Percentiles rank a stretch among this genome's conserved stretches.
Conservation (phyloP, 2,113 vertebrate species). For the Pelobates fuscus region DNA sequence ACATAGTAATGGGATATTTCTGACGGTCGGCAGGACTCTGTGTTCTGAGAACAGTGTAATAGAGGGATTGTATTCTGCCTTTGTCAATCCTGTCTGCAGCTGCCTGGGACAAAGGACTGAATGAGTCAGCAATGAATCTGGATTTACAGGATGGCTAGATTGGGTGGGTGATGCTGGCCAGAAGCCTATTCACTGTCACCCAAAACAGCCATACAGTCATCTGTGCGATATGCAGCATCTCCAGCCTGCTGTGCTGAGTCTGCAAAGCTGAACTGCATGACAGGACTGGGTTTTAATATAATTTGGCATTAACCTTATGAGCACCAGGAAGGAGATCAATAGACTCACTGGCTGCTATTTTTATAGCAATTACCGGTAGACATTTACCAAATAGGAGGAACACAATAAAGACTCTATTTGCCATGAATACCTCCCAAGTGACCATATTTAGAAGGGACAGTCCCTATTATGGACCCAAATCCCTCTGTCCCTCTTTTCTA, state of each 20-base stretch:
- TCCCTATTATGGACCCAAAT: too few species aligned
- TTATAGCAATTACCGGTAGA: too few species aligned
- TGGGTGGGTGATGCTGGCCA: neutral
- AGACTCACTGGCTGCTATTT: too few species aligned
- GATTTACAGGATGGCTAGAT: slow-evolving; percentile 16
- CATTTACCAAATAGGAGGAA: too few species aligned
- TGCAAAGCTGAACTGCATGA: neutral
- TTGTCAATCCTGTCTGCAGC: slow-evolving; percentile 5
- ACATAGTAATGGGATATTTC: too few species aligned
- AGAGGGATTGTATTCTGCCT: neutral
- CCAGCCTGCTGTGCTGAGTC: neutral
- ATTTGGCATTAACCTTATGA: too few species aligned
- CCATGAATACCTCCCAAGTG: too few species aligned
- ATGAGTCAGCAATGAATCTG: slow-evolving; percentile 21
- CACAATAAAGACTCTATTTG: too few species aligned
- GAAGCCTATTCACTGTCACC: slow-evolving; percentile 9
- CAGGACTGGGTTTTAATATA: neutral
- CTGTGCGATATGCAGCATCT: neutral
- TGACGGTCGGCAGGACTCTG: too few species aligned
- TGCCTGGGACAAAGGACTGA: slow-evolving; percentile 5
- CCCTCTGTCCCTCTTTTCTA: too few species aligned
- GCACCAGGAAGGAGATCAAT: too few species aligned
- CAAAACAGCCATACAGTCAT: neutral
- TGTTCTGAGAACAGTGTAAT: neutral
- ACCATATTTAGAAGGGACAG: too few species aligned